Conservation (phyloP, 1,140 invertebrate genomes). For the Drepana arcuata region DNA sequence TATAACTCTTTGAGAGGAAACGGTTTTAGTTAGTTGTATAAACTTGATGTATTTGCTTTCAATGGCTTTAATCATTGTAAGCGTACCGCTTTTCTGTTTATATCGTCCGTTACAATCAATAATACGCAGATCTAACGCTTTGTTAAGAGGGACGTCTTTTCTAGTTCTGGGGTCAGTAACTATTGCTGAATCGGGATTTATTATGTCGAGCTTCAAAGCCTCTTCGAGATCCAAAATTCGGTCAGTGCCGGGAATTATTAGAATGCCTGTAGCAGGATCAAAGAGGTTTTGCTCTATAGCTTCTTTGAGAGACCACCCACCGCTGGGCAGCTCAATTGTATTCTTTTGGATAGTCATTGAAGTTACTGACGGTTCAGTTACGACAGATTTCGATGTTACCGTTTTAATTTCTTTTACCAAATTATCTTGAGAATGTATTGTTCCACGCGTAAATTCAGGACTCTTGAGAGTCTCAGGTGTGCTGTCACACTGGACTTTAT, state of each 20-base stretch:
- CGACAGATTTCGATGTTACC: slow-evolving; percentile 47
- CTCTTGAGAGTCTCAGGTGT: slow-evolving; percentile 67
- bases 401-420: slow-evolving; percentile 36
- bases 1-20: slow-evolving; percentile 72
- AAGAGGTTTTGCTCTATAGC: slow-evolving; percentile 85
- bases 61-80: slow-evolving; percentile 88
- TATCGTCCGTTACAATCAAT: slow-evolving; percentile 86
- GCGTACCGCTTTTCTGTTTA: slow-evolving; percentile 68
- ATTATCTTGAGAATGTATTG: slow-evolving; percentile 33
- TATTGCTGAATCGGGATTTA: slow-evolving; percentile 84
- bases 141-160: slow-evolving; percentile 79
- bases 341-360: slow-evolving; percentile 69
- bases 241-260: slow-evolving; percentile 90
- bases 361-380: slow-evolving; percentile 59
- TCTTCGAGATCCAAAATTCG: slow-evolving; percentile 89
- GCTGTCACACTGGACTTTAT: slow-evolving; percentile 51
- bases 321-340: slow-evolving; percentile 82
- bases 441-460: slow-evolving; percentile 38
- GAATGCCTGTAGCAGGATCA: slow-evolving; percentile 85
- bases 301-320: slow-evolving; percentile 85
- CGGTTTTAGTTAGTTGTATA: slow-evolving; percentile 50
- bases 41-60: slow-evolving; percentile 76
- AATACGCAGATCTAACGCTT: slow-evolving; percentile 84
- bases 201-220: slow-evolving; percentile 87
- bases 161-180: slow-evolving; percentile 83